Evolutionary conservation across 37 sponge, comb jelly and placozoan species (phyloP).

Genomic region (Theonella swinhoei): DNA sequence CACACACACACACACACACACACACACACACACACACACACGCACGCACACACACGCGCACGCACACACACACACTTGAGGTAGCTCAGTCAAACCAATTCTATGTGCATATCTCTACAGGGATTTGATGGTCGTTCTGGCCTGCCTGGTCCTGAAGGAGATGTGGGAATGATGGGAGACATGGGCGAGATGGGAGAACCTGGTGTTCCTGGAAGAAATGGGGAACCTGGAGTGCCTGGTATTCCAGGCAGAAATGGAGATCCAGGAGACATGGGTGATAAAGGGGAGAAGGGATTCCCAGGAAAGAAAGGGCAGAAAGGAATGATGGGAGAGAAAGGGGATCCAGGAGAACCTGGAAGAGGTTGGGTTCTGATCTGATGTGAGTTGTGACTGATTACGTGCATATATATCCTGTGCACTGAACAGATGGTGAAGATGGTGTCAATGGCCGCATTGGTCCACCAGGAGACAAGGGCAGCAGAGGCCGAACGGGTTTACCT

Average conservation of each 20-base stretch:
- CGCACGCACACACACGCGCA: too few species aligned
- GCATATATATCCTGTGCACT: too few species aligned
- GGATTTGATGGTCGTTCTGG: conserved; percentile 65
- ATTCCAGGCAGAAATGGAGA: conserved; percentile 20
- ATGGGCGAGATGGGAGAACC: conserved; percentile 58
- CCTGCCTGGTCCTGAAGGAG: conserved; percentile 34
- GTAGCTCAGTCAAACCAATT: too few species aligned
- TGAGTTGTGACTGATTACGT: too few species aligned
- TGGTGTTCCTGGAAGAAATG: conserved; percentile 31
- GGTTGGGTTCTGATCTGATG: background rate
- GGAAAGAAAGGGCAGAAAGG: background rate
- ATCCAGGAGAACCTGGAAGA: background rate
- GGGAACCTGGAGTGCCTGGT: conserved; percentile 54
- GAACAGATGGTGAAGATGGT: background rate
- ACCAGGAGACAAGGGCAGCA: background rate
- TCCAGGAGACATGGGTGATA: background rate
- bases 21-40: too few species aligned
- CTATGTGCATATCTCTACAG: too few species aligned
- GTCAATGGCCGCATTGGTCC: background rate
- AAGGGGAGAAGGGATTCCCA: background rate
- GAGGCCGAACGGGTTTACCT: background rate
- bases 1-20: too few species aligned
- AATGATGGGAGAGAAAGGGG: background rate
- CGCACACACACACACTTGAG: too few species aligned
- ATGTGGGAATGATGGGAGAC: conserved; percentile 46